phyloP scores from a whole-genome alignment of 1,140 invertebrate species.

The Hyposmocoma kahamanoa region DNA sequence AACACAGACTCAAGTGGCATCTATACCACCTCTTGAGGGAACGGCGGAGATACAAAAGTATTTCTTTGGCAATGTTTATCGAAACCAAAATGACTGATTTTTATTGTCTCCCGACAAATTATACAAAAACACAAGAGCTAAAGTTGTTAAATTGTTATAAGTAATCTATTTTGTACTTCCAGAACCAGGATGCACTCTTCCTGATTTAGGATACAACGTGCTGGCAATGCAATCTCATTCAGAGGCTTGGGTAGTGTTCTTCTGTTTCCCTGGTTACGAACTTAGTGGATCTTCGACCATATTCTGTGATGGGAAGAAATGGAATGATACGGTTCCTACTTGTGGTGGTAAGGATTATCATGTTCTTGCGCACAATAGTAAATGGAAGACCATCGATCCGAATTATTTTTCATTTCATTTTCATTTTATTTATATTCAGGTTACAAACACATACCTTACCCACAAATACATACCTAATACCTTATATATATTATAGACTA shows the following conservation, averaged over 20 bases:
- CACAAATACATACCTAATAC: not conserved
- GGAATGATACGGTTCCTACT: conserved; percentile 76
- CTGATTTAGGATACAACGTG: conserved; percentile 68
- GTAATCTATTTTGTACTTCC: conserved; percentile 7
- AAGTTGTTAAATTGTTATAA: not conserved
- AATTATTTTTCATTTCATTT: not conserved
- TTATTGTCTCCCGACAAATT: not conserved
- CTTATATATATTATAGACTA: not conserved
- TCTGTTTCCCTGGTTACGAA: conserved; percentile 77
- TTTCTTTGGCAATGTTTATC: not conserved
- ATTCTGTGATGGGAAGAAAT: conserved; percentile 78
- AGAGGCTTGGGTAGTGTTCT: conserved; percentile 76
- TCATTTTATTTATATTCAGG: too few species aligned
- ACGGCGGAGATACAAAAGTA: not conserved
- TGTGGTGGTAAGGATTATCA: conserved; percentile 73
- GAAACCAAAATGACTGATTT: not conserved
- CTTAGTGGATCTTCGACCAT: conserved; percentile 73
- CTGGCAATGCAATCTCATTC: conserved; percentile 63
- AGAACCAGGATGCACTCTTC: conserved; percentile 44
- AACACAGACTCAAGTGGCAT: too few species aligned
- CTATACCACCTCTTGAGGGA: too few species aligned
- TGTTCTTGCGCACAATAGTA: not conserved
- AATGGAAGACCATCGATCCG: not conserved
- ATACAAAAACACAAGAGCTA: not conserved
- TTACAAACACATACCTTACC: not conserved